Conservation (phyloP, 2,888 invertebrate genomes). For the Anaspis maculata region DNA sequence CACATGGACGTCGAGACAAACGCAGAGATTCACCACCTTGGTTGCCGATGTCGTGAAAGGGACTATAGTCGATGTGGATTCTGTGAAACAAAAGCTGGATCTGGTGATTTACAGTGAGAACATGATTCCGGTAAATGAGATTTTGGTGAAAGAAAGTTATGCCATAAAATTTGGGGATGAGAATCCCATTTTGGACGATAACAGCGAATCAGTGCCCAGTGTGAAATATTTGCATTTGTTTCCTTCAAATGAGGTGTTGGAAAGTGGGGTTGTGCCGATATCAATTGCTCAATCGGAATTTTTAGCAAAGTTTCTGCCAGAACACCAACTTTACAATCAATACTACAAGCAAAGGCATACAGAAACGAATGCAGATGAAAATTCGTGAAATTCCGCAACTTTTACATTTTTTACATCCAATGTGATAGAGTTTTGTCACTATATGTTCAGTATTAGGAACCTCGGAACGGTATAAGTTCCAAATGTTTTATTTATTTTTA, state of each 20-base stretch:
- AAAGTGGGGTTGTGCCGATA: slow-evolving; percentile 4
- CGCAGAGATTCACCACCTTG: slow-evolving; percentile 4
- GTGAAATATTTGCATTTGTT: slow-evolving; percentile 7
- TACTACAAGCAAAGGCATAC: no score
- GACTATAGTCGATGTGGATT: slow-evolving; percentile 1
- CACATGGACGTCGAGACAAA: slow-evolving; percentile 4
- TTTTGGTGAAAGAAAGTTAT: slow-evolving; percentile 2
- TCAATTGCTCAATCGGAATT: no score
- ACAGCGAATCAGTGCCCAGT: not conserved
- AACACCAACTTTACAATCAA: no score
- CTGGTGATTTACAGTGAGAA: not conserved
- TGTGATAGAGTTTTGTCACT: no score
- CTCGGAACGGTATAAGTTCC: no score
- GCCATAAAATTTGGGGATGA: slow-evolving; percentile 3
- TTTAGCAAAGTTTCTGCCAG: slow-evolving; percentile 1
- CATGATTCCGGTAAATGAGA: slow-evolving; percentile 3
- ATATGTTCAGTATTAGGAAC: no score
- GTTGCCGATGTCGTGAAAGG: slow-evolving; percentile 1
- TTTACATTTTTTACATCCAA: no score
- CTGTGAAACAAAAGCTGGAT: slow-evolving; percentile 3
- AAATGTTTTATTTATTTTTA: no score
- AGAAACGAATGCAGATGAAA: no score
- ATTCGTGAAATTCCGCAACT: no score
- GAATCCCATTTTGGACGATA: not conserved
- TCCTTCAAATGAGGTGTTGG: slow-evolving; percentile 4